phyloP scores from a whole-genome alignment of 2,113 vertebrate species.

The Rhinoptilus africanus region DNA sequence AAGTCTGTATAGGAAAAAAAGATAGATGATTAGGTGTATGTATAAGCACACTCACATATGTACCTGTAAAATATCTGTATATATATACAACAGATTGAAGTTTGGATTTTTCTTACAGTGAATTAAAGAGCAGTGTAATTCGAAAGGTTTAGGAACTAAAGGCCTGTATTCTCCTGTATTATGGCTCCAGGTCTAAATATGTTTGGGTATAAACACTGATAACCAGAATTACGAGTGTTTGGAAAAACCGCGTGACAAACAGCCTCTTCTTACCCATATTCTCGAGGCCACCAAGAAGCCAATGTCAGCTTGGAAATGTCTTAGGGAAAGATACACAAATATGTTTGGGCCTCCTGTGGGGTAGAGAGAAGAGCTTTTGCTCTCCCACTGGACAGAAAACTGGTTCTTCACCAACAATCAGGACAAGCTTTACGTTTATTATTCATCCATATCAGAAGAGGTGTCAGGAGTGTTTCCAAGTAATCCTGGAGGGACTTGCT shows the following conservation, averaged over 20 bases:
- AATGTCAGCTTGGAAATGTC: background rate
- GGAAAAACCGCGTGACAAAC: rapidly evolving
- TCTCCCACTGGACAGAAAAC: background rate
- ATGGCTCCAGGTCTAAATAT: background rate
- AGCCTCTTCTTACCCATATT: background rate
- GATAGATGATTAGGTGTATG: too few species aligned
- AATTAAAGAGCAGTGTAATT: background rate
- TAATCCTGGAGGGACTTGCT: background rate
- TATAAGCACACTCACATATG: too few species aligned
- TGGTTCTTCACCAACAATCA: background rate
- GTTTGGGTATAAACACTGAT: background rate
- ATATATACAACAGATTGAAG: background rate
- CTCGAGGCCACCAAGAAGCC: rapidly evolving
- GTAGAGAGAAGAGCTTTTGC: background rate
- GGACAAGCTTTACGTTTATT: background rate
- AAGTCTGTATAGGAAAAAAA: background rate
- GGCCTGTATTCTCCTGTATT: background rate
- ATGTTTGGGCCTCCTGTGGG: background rate
- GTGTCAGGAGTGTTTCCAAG: background rate
- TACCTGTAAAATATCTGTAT: background rate
- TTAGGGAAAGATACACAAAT: background rate
- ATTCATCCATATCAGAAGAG: background rate
- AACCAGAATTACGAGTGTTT: background rate
- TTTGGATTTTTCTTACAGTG: background rate
- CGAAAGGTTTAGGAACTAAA: background rate